Evolutionary conservation across 2,113 vertebrate species (phyloP).

Genomic region (Bujurquina vittata): DNA sequence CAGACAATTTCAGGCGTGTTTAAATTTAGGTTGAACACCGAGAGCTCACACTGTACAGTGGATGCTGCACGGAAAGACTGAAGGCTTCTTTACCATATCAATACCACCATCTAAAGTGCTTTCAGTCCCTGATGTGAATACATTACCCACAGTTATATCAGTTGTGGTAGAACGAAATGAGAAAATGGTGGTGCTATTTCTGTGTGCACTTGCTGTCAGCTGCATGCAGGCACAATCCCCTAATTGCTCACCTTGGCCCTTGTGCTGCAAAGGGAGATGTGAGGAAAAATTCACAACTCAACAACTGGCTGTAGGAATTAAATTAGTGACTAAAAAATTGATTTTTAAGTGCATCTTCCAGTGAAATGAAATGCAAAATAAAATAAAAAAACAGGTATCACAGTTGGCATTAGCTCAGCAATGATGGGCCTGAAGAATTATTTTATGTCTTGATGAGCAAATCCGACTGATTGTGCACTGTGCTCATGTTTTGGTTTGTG

Average conservation of each 20-base stretch:
- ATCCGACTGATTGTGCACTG: background rate
- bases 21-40: slow-evolving; percentile 31
- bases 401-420: background rate
- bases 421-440: slow-evolving; percentile 4
- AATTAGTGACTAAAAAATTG: slow-evolving; percentile 33
- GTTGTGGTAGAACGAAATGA: slow-evolving; percentile 33
- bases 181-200: slow-evolving; percentile 49
- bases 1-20: slow-evolving; percentile 10
- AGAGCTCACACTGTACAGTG: slow-evolving; percentile 16
- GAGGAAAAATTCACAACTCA: slow-evolving; percentile 30
- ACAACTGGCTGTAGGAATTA: slow-evolving; percentile 36
- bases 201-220: slow-evolving; percentile 10
- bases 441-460: slow-evolving; percentile 1
- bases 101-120: slow-evolving; percentile 58
- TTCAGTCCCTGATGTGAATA: slow-evolving; percentile 54
- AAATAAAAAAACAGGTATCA: background rate
- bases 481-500: slow-evolving; percentile 9
- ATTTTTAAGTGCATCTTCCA: slow-evolving; percentile 10
- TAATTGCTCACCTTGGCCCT: slow-evolving; percentile 46
- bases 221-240: slow-evolving; percentile 18
- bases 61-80: background rate
- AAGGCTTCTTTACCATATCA: slow-evolving; percentile 47
- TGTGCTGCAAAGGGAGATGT: slow-evolving; percentile 32
- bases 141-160: slow-evolving; percentile 40
- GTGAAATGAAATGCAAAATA: slow-evolving; percentile 7